Conservation (phyloP, 1,140 invertebrate genomes). For the Panagrolaimus sp. region DNA sequence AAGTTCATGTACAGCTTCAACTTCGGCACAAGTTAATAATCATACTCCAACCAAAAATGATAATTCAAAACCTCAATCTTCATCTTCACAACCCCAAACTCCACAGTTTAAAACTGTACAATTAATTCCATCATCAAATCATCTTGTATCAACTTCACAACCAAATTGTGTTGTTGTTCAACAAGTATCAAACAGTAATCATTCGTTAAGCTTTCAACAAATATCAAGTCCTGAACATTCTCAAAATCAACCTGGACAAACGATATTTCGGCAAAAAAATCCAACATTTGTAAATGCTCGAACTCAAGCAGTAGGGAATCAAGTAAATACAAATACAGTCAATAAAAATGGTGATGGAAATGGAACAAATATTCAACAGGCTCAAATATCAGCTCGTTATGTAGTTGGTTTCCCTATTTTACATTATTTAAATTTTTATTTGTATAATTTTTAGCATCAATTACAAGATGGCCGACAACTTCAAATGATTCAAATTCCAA, state of each 20-base stretch:
- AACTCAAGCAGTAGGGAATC: not conserved
- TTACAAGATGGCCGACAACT: not conserved
- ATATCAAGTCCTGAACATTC: not conserved
- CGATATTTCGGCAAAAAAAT: not conserved
- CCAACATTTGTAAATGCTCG: not conserved
- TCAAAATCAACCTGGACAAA: not conserved
- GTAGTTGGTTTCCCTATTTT: not conserved
- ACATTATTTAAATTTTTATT: not conserved
- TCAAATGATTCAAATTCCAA: constrained; percentile 4
- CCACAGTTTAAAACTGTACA: constrained; percentile 10
- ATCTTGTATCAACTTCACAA: not conserved
- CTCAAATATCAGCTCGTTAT: constrained; percentile 10
- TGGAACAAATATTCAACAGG: not conserved
- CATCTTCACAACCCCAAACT: not conserved
- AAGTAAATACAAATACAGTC: not conserved
- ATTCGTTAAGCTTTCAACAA: not conserved
- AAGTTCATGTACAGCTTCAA: not conserved
- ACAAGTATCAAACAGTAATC: not conserved
- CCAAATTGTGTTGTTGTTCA: constrained; percentile 1
- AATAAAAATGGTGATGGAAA: constrained; percentile 6
- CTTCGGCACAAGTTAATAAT: not conserved
- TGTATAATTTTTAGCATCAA: not conserved
- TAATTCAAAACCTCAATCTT: not conserved
- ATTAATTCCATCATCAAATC: not conserved
- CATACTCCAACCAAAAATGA: not conserved